Base-by-base conservation (phyloP, 2,113 vertebrate species). In the Accipiter virgatus region DNA sequence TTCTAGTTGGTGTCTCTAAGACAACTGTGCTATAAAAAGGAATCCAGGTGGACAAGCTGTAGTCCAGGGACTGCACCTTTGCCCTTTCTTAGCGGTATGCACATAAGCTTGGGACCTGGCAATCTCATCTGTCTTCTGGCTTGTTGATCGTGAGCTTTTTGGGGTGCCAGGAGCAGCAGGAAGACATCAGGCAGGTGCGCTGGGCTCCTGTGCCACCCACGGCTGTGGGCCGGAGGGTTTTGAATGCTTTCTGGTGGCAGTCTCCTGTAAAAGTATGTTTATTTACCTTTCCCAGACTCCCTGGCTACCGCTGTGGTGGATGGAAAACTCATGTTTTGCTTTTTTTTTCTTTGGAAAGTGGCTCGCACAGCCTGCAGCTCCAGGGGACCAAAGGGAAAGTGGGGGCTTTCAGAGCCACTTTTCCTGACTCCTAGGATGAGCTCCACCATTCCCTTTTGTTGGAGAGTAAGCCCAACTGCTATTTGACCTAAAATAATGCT, bases 171-270 rank as follows among this genome's bases (percentile, higher is more conserved):
- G 26, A 43, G 43, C 1, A 7, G 4, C 48, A 50, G 21, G 7
- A 23, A 61, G 58, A 42, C 22, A 36, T 34, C 22, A 10, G 15
- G 7, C 0, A 3, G 4, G 4, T 36, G 34, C 1, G 4, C 8
- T 61, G 77, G 7, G 17, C 45, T 86, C 36, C 58, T 55, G 25
- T 47, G 40, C 38, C 21, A 11, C 18, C 7, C 42, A 40, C 0
- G 0, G 40, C 17, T 0, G 1, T 3, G 1, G 48, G 56, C 27
- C 0, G 1, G 50, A 6, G 32, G 5, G 9, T 58, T 81, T 84
- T 40, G 17, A 38, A 63, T 86, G 53, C 48, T 22, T 17, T 71
- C 53, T 80, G 42, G 17, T 74, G 15, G 53, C 2, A 1, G 2
- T 36, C 25, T 42, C 18, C 52, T 31, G 23, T 61, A 63, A 15